These are phyloP conservation scores for Adelges cooleyi DNA, from an alignment of 1,140 invertebrate species.

Conservation along the genomic window DNA sequence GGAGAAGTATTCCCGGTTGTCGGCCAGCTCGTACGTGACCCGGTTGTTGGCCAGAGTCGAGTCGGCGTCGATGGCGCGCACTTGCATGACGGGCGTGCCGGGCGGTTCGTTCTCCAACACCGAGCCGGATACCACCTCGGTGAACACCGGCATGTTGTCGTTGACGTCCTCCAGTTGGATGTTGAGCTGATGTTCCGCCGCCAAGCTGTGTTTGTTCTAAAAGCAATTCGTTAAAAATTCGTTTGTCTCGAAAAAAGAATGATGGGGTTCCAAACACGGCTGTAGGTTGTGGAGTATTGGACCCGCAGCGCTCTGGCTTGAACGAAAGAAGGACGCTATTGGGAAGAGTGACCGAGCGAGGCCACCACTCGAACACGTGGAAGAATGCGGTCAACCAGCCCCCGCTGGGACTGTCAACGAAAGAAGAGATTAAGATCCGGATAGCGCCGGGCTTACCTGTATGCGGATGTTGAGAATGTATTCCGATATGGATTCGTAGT, in stretches of 20 bases:
- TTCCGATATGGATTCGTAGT: constrained; percentile 70
- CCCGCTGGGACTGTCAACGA: too few species aligned
- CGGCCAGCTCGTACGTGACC: constrained; percentile 57
- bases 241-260: too few species aligned
- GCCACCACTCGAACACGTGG: not conserved
- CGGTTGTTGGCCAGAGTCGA: constrained; percentile 69
- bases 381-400: not conserved
- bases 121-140: constrained; percentile 54
- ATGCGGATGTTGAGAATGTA: constrained; percentile 72
- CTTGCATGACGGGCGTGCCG: constrained; percentile 72
- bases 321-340: not conserved
- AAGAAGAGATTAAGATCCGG: too few species aligned
- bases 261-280: too few species aligned
- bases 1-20: constrained; percentile 56
- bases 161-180: constrained; percentile 74
- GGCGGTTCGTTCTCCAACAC: constrained; percentile 70
- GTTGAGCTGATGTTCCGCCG: constrained; percentile 60
- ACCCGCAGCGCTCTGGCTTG: too few species aligned
- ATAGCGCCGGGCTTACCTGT: constrained; percentile 38
- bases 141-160: constrained; percentile 75
- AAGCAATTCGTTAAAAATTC: constrained; percentile 29
- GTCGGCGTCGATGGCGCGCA: constrained; percentile 74
- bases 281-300: too few species aligned
- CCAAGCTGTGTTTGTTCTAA: constrained; percentile 66
- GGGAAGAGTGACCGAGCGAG: not conserved